Base-by-base conservation (phyloP, 2,888 invertebrate species). In the Unio pictorum region DNA sequence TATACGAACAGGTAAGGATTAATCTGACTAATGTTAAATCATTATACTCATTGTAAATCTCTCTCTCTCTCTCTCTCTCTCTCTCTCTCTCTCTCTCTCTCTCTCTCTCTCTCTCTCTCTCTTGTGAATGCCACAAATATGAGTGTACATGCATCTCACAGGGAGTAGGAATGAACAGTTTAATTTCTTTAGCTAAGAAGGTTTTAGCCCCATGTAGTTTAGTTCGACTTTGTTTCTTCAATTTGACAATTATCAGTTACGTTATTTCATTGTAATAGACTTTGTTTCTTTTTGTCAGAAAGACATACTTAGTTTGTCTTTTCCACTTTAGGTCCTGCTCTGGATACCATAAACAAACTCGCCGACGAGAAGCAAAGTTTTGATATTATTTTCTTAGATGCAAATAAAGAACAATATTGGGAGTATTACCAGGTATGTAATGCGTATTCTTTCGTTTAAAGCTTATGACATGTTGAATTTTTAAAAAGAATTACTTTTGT, bases 311-410 rank as follows among this genome's bases (percentile, higher is more conserved):
- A 15, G 45, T 15, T 45, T 45, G 45, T 15, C 45, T 11, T 45
- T 3, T 15, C 15, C 45, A 45, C 15, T 3, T 45, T 45, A 45
- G 68, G 72, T 18, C 63, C 66, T 17, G 84, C 81, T 1, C 23
- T 67, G 15, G 76, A 81, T 6, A 74, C 72, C 0, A 63, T 82
- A 55, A 60, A 67, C 17, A 69, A 76, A 55, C 63, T 84, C 17
- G 74, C 70, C 8, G 69, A 75, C 15, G 72, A 76, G 34, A 74
- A 75, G 17, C 64, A 74, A 45, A 67, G 72, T 61, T 81, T 79
- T 70, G 82, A 84, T 65, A 57, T 84, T 3, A 70, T 82, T 34
- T 84, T 84, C 65, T 69, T 84, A 15, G 84, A 84, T 65, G 82
- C 81, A 20, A 72, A 80, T 60, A 79, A 82, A 71, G 73, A 69